Evolutionary conservation across 2,797 vertebrate species (phyloP).

Genomic region (Pseudotriccus pelzelni): DNA sequence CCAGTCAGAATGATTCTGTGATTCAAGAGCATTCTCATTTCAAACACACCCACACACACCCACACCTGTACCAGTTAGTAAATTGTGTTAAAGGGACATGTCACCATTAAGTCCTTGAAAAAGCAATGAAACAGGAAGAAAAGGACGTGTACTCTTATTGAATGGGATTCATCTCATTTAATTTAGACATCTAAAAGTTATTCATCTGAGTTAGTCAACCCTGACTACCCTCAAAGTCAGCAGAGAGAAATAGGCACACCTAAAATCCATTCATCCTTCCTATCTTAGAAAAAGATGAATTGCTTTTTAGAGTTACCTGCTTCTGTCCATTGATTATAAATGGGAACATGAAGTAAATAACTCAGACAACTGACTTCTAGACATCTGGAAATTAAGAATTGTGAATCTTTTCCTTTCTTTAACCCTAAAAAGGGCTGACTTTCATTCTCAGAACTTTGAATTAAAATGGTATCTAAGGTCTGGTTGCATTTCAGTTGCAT

Average conservation of each 20-base stretch:
- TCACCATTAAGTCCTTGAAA: not conserved
- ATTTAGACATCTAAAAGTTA: slow-evolving; percentile 30
- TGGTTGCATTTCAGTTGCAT: not conserved
- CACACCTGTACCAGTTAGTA: not conserved
- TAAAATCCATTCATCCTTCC: slow-evolving; percentile 22
- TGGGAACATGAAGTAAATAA: not conserved
- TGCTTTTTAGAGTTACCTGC: not conserved
- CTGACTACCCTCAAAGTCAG: not conserved
- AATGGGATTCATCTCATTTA: slow-evolving; percentile 32
- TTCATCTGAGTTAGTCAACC: slow-evolving; percentile 26
- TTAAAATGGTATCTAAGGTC: not conserved
- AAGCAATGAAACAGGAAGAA: not conserved
- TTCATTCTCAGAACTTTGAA: not conserved
- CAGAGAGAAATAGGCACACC: slow-evolving; percentile 20
- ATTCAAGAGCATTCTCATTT: not conserved
- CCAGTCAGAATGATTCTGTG: not conserved
- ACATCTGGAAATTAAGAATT: not conserved
- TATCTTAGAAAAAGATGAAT: not conserved
- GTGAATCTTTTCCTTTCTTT: not conserved
- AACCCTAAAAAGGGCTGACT: not conserved
- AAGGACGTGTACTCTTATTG: not conserved
- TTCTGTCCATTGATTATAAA: slow-evolving; percentile 28
- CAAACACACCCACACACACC: not conserved
- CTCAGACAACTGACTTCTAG: not conserved
- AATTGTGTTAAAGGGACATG: not conserved